Base-by-base conservation (phyloP, 2,797 vertebrate species). In the Myotis myotis region DNA sequence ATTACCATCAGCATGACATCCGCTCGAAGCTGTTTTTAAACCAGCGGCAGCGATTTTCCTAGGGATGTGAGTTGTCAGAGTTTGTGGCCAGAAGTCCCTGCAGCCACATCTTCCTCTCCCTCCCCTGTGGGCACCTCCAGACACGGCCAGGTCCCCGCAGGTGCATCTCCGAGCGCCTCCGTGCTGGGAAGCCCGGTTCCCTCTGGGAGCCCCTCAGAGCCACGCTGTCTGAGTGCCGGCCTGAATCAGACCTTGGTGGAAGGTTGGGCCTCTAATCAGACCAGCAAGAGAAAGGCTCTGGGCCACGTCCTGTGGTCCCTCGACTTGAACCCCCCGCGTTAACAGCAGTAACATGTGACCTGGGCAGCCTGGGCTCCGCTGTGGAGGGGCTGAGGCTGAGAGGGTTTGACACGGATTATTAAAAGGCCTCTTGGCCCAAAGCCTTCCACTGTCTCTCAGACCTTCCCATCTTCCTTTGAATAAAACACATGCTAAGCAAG, bases 11-110 rank as follows among this genome's bases (percentile, higher is more conserved):
- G 86, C 87, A 44, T 4, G 30, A 91, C 96, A 93, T 94, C 97
- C 89, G 96, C 92, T 89, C 86, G 89, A 96, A 97, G 94, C 28
- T 95, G 96, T 87, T 97, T 95, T 92, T 92, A 94, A 90, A 86
- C 86, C 89, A 96, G 83, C 51, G 3, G 33, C 66, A 86, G 81
- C 0, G 0, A 55, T 92, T 87, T 79, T 64, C 89, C 55, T n/a
- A n/a, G 74, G 70, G 74, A 87, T 68, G 53, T 71, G 74, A 10
- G 41, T 10, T 8, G 20, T 92, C 41, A 51, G 23, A 57, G 20
- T 83, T 51, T 44, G 38, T 90, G 84, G 60, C 75, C 36, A 41
- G 36, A 72, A 49, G 4, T 76, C 75, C 91, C 83, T 55, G 53
- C 30, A 28, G 84, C 25, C 17, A 3, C 20, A 0, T 55, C 68